Conservation (phyloP, 2,797 vertebrate genomes). For the Lacerta bilineata region DNA sequence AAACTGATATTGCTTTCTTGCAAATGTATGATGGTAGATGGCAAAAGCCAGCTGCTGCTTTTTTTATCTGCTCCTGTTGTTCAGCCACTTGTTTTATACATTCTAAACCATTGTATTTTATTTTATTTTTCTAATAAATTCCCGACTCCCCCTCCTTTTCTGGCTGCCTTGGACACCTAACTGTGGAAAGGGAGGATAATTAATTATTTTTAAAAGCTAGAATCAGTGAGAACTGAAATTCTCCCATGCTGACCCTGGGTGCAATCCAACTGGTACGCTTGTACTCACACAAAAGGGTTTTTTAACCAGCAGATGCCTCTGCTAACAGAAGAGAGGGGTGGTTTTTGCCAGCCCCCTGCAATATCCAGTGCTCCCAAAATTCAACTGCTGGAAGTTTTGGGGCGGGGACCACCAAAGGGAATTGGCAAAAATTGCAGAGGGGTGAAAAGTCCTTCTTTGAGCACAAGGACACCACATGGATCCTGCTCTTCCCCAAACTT, state of each 20-base stretch:
- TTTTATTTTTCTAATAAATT: neutral
- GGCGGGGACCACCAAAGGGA: neutral
- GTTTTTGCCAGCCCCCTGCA: neutral
- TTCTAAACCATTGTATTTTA: neutral
- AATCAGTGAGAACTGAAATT: neutral
- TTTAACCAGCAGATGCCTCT: neutral
- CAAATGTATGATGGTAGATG: neutral
- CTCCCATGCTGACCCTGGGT: neutral
- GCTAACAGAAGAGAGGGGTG: neutral
- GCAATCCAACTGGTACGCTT: neutral
- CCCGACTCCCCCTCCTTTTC: no score
- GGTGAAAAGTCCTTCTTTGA: neutral
- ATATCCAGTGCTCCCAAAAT: neutral
- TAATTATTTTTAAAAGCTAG: neutral
- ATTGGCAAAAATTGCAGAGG: neutral
- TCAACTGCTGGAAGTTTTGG: neutral
- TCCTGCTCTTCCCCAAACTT: neutral
- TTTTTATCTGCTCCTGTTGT: neutral
- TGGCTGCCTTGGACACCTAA: neutral
- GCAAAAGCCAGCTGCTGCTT: neutral
- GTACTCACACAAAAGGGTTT: neutral
- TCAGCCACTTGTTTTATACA: neutral
- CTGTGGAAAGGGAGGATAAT: neutral
- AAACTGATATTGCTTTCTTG: neutral
- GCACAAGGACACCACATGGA: neutral